phyloP scores from a whole-genome alignment of 2,888 invertebrate species.

The Camptogramma bilineatum region DNA sequence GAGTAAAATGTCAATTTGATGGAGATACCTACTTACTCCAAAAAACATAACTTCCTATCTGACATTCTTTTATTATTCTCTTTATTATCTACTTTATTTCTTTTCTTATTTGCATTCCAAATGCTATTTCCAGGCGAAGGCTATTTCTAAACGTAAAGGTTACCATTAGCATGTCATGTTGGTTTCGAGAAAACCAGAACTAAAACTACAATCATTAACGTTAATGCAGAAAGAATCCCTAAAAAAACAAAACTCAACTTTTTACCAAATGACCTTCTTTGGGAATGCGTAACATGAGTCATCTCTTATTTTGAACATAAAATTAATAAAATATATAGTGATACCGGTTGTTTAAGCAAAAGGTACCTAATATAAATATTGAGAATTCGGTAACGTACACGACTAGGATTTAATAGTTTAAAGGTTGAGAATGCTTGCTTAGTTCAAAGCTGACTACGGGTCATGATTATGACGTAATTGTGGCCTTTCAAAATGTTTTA shows the following conservation, averaged over 20 bases:
- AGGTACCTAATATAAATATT: conserved; percentile 29
- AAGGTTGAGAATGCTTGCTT: conserved; percentile 74
- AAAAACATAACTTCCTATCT: conserved; percentile 27
- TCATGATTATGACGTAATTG: conserved; percentile 68
- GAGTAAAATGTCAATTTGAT: conserved; percentile 25
- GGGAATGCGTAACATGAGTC: conserved; percentile 61
- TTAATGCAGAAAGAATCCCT: conserved; percentile 34
- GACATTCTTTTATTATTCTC: neutral
- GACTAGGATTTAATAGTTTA: conserved; percentile 64
- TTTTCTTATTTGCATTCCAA: neutral
- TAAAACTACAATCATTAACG: conserved; percentile 13
- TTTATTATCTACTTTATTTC: neutral
- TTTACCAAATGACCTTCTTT: conserved; percentile 47
- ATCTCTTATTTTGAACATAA: conserved; percentile 59
- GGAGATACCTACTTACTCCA: conserved; percentile 9
- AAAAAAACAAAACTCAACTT: conserved; percentile 48
- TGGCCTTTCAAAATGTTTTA: conserved; percentile 57
- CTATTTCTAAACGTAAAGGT: too few species aligned
- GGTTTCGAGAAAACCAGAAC: neutral
- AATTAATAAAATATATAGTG: conserved; percentile 13
- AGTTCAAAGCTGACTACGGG: conserved; percentile 44
- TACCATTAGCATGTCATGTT: neutral
- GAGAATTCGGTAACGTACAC: conserved; percentile 54
- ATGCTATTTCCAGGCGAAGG: too few species aligned
- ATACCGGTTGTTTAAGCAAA: conserved; percentile 26